A percentile compares a stretch with the other conserved stretches of the same genome.
phyloP scores from a whole-genome alignment of 2,113 vertebrate species.

The Phoxinus phoxinus region DNA sequence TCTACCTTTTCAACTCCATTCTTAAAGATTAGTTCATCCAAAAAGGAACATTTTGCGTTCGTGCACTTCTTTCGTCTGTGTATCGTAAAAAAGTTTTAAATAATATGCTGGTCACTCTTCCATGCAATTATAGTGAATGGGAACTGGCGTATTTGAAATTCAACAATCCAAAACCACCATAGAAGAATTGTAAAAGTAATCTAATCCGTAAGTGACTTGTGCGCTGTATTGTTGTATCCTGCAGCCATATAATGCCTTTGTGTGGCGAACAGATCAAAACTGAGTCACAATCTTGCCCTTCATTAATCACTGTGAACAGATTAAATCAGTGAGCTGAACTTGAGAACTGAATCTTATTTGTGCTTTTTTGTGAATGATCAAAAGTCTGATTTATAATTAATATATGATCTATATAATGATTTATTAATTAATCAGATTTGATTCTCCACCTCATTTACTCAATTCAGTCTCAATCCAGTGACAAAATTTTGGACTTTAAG shows the following conservation, averaged over 20 bases:
- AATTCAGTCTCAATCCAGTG: neutral
- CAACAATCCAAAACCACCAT: neutral
- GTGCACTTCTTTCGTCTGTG: neutral
- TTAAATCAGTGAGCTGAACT: neutral
- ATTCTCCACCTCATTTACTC: neutral
- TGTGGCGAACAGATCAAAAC: neutral
- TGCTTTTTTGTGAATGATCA: neutral
- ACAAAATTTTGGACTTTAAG: neutral
- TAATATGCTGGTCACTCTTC: neutral
- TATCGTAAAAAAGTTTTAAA: neutral
- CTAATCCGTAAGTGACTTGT: neutral
- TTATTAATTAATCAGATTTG: neutral
- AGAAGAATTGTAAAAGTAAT: neutral
- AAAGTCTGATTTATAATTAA: neutral
- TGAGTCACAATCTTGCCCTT: neutral
- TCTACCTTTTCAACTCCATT: slow-evolving; percentile 67
- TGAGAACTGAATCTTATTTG: neutral
- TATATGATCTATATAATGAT: too few species aligned
- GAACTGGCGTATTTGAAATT: neutral
- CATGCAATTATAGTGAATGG: neutral
- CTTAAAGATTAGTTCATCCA: slow-evolving; percentile 37
- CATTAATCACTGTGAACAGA: neutral
- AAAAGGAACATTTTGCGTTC: neutral
- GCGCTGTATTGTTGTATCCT: neutral
- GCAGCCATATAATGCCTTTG: neutral